Evolutionary conservation across 1,140 invertebrate species (phyloP), one percentile per base, ranked within the genome.

Genomic region (Anadara kagoshimensis): DNA sequence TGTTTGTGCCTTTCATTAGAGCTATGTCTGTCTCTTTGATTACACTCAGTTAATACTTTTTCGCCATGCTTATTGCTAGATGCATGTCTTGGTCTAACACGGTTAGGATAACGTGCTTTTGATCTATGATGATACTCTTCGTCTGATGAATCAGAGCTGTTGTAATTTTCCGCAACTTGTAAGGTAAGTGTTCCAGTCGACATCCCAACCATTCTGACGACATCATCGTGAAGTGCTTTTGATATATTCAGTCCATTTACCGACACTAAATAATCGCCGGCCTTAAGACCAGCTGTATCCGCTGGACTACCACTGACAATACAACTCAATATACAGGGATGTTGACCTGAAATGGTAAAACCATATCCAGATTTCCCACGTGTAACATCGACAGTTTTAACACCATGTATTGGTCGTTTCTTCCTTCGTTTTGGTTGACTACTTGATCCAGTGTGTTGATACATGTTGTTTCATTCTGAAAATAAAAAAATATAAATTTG

Each of bases 321-420:
- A 26, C 53, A 51, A 62, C 95, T 95, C 14, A 97, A 90, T 77
- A 96, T 94, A 86, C 95, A 97, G 0, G 96, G 96, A 79, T 95
- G 94, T 82, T 97, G 95, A 0, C 96, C 96, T n/a, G 95, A 96
- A 77, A 97, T 96, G 16, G 96, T 97, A 83, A 97, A 97, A 10
- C 96, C 96, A 88, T 95, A 97, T 11, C 95, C 96, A 82, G 95
- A 94, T 69, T 93, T 91, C 1, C 96, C 95, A 67, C 96, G 91
- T 0, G 92, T 91, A 11, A 98, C 92, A 83, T 98, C 95, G 22
- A 98, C 94, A 4, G 94, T 94, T 61, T 95, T 93, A 22, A 96
- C 93, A 8, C 94, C 94, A 85, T 95, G 93, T 81, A 93, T 94
- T 8, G 93, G 93, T 54, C 94, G 90, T 86, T 95, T 95, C 88